Conservation (phyloP, 2,113 vertebrate genomes). For the Eolophus roseicapilla region DNA sequence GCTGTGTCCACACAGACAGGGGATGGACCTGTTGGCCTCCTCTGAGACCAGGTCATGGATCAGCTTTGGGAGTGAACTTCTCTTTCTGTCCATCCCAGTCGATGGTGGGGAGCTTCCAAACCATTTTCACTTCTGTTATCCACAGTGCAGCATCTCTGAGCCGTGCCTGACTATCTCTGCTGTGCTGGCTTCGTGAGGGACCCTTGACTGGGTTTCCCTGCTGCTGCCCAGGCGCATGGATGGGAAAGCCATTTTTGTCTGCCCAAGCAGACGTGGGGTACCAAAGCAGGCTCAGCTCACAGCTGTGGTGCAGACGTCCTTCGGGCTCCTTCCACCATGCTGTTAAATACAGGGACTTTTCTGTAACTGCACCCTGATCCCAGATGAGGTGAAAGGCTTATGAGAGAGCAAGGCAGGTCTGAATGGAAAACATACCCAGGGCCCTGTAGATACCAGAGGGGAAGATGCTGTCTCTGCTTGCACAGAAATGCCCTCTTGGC, state of each 20-base stretch:
- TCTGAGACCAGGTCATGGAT: background rate
- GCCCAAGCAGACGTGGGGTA: rapidly evolving
- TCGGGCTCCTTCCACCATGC: background rate
- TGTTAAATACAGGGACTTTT: background rate
- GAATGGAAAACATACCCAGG: background rate
- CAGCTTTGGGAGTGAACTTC: background rate
- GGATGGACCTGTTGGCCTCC: background rate
- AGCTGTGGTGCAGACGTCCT: rapidly evolving
- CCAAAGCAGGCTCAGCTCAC: background rate
- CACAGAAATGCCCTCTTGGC: background rate
- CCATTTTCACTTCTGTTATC: background rate
- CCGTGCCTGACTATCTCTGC: background rate
- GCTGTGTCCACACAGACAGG: rapidly evolving
- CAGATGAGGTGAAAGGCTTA: background rate
- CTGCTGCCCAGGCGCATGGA: background rate
- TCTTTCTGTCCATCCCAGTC: background rate
- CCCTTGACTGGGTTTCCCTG: background rate
- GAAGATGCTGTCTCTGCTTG: background rate
- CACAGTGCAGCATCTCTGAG: background rate
- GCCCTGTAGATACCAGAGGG: rapidly evolving
- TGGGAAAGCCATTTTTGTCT: background rate
- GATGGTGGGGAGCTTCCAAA: rapidly evolving
- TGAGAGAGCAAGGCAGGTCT: background rate
- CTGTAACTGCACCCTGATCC: background rate
- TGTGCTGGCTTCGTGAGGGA: background rate